Evolutionary conservation across 2,797 vertebrate species (phyloP), one percentile per base, ranked within the genome.

Genomic region (Prunella strophiata): DNA sequence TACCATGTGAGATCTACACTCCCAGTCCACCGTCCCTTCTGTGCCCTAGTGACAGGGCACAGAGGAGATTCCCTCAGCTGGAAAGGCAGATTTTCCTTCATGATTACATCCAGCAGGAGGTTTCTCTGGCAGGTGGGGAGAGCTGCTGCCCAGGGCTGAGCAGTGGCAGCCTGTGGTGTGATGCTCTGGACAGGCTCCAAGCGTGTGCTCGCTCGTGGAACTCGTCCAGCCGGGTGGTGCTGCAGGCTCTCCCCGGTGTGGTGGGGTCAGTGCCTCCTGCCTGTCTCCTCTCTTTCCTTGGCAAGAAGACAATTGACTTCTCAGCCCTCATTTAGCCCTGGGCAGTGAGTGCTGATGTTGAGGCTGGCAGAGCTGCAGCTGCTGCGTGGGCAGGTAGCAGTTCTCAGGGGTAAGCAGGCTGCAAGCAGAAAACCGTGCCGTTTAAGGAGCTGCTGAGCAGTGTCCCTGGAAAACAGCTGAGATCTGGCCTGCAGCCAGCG

Each of bases 131-230:
- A 50, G 30, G 20, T 23, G 13, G 59, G 62, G 20, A 74, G 47
- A 43, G 30, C 27, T 2, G 3, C 10, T 88, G 87, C 48, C 55
- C 42, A 10, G 57, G 52, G 20, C 54, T 63, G 72, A 82, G 57
- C 78, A 4, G 4, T 3, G 4, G 62, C 34, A 88, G 66, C 61
- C 73, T 77, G 45, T 0, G 0, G 66, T 0, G 0, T 3, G 3
- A 18, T 68, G 62, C 62, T 30, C 34, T 10, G 8, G 75, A 55
- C 1, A 1, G 54, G 36, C 62, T 94, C 50, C 72, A 83, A 12
- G 25, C 16, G 0, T 4, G 21, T 1, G 11, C 72, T 91, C 0
- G 0, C 61, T 82, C 0, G 0, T 74, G 70, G 72, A 74, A 40
- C 5, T 1, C 42, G 47, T 92, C 81, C 47, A 89, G 52, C 43